phyloP scores from a whole-genome alignment of 2,888 invertebrate genomes.

The Trisateles emortualis region DNA sequence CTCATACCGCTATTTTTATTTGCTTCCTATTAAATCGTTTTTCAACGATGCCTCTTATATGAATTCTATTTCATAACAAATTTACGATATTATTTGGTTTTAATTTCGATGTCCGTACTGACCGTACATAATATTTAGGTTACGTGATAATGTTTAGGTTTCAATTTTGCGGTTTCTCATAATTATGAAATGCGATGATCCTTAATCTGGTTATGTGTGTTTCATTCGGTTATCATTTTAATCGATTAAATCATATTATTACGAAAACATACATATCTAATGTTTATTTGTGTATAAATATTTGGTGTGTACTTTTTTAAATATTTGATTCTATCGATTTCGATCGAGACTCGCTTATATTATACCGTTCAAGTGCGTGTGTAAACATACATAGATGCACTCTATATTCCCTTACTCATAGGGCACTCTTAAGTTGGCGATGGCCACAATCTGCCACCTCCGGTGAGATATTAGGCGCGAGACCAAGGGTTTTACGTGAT shows the following conservation, averaged over 20 bases:
- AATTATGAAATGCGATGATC: slow-evolving; percentile 8
- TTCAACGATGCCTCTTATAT: slow-evolving; percentile 65
- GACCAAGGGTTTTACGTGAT: too few species aligned
- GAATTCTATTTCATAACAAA: slow-evolving; percentile 26
- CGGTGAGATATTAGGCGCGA: too few species aligned
- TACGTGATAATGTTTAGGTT: slow-evolving; percentile 20
- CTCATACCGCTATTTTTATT: slow-evolving; percentile 75
- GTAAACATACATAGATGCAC: too few species aligned
- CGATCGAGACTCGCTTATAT: too few species aligned
- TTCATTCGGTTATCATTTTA: slow-evolving; percentile 10
- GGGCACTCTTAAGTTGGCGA: too few species aligned
- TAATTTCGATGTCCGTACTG: slow-evolving; percentile 18
- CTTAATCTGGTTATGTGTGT: slow-evolving; percentile 9
- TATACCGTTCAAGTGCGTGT: too few species aligned
- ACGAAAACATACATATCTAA: neutral
- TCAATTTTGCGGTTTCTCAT: slow-evolving; percentile 16
- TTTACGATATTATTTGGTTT: slow-evolving; percentile 34
- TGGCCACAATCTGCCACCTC: too few species aligned
- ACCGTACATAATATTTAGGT: neutral
- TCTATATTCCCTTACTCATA: too few species aligned
- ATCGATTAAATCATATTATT: neutral
- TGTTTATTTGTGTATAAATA: neutral
- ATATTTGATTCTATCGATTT: too few species aligned
- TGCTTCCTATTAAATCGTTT: slow-evolving; percentile 75
- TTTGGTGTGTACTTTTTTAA: too few species aligned